These are phyloP conservation scores for Lytechinus pictus DNA, from an alignment of 35 echinoderm and acorn worm species.

Conservation along the genomic window DNA sequence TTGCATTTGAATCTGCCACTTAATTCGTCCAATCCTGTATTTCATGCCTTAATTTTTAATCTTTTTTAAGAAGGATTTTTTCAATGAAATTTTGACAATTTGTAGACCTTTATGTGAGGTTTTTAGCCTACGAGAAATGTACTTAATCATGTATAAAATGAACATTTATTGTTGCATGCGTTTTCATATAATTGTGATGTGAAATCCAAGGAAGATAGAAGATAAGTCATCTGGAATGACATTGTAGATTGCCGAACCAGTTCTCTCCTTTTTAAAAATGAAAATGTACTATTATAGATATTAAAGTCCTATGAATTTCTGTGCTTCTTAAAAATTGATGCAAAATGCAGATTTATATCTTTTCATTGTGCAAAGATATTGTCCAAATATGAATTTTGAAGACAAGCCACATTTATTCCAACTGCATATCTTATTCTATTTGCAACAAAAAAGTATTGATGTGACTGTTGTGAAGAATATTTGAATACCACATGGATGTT, in stretches of 20 bases:
- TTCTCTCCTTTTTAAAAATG: conserved; percentile 39
- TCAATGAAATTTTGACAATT: neutral
- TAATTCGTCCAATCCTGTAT: neutral
- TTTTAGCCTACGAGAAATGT: neutral
- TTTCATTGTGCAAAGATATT: no score
- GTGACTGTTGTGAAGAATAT: no score
- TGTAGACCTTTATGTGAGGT: neutral
- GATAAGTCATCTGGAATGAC: conserved; percentile 42
- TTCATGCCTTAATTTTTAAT: neutral
- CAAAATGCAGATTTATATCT: no score
- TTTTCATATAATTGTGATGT: neutral
- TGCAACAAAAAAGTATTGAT: no score
- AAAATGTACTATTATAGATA: conserved; percentile 52
- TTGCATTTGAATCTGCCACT: neutral
- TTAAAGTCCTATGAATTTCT: conserved; percentile 35
- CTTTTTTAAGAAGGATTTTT: neutral
- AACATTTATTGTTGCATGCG: neutral
- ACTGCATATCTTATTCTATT: no score
- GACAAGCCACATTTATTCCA: no score
- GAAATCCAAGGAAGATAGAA: neutral
- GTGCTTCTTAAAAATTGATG: neutral
- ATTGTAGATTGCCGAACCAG: neutral
- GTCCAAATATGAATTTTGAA: no score
- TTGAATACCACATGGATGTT: no score
- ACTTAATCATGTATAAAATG: neutral